Evolutionary conservation across 1,140 invertebrate genomes (phyloP), one percentile per base, ranked within the genome.

Genomic region (Rhizoglyphus robini): DNA sequence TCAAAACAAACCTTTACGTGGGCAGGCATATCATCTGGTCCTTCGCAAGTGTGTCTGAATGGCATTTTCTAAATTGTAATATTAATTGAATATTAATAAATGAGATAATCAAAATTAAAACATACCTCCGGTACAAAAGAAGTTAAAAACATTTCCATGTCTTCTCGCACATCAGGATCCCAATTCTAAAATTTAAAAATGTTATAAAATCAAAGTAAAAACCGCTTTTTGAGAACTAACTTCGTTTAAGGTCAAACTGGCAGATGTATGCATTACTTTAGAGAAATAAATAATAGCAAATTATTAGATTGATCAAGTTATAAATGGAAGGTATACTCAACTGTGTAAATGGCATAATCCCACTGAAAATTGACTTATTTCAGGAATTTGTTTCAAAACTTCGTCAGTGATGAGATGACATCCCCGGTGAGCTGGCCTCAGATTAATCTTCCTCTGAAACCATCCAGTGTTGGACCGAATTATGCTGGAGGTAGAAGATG

Each of bases 111-210:
- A 51, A 20, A 51, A 8, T 20, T 11, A 32, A 25, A 62, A 11
- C 32, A 20, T 76, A 82, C 81, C 78, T 96, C 92, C 79, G 93
- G 93, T 80, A 96, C 88, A 78, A 96, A 90, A 86, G 92, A 94
- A 79, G 95, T 94, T 75, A 96, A 82, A 88, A 96, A 95, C 89
- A 93, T 96, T 81, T 96, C 91, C 88, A 95, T 94, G 75, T 96
- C 93, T 75, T 92, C 89, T 79, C 90, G 70, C 66, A 94, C 91
- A 81, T 94, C 89, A 70, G 90, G 90, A 81, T 96, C 90, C 90
- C 92, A 96, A 79, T 91, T 95, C 82, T 76, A 66, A 36, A 71
- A 11, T 20, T 5, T 5, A 49, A 49, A 11, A 5, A 49, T 49
- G 47, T 49, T 5, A 20, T n/a, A n/a, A n/a, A n/a, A n/a, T n/a